Evolutionary conservation across 2,888 invertebrate species (phyloP).

Genomic region (Pollenia labialis): DNA sequence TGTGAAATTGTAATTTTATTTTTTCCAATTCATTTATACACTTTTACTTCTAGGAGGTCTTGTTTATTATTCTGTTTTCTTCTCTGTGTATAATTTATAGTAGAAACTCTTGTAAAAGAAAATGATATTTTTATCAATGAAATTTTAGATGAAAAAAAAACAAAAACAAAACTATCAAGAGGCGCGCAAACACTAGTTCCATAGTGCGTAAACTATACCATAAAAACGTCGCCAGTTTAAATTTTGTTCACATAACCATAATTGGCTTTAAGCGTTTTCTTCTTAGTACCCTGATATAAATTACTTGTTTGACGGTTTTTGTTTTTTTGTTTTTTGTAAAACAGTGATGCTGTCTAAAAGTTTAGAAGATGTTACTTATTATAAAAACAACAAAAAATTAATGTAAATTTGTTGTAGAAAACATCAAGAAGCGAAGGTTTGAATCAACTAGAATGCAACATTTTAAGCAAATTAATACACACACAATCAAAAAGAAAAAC

Average conservation of each 20-base stretch:
- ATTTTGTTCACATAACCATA: conserved; percentile 56
- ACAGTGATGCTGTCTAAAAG: conserved; percentile 18
- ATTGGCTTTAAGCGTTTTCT: conserved; percentile 54
- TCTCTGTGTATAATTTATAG: not conserved
- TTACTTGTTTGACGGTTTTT: conserved; percentile 24
- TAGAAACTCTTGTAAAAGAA: conserved; percentile 14
- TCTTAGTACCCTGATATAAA: not conserved
- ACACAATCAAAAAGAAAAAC: no score
- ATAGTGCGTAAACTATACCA: conserved; percentile 48
- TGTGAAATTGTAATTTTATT: conserved; percentile 49
- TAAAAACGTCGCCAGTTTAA: not conserved
- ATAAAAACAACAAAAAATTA: not conserved
- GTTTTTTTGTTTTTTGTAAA: not conserved
- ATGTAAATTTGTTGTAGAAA: no score
- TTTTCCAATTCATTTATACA: conserved; percentile 38
- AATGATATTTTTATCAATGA: conserved; percentile 53
- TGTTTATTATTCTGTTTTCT: not conserved
- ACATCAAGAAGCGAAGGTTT: no score
- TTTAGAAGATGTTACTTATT: conserved; percentile 1
- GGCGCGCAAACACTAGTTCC: not conserved
- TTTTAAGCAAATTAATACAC: no score
- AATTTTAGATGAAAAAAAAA: conserved; percentile 8
- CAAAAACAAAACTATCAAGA: not conserved
- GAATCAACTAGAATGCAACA: no score
- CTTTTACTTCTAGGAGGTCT: conserved; percentile 68